Percentiles rank a stretch among this genome's conserved stretches.
phyloP scores from a whole-genome alignment of 2,888 invertebrate species.

The Erpobdella octoculata region DNA sequence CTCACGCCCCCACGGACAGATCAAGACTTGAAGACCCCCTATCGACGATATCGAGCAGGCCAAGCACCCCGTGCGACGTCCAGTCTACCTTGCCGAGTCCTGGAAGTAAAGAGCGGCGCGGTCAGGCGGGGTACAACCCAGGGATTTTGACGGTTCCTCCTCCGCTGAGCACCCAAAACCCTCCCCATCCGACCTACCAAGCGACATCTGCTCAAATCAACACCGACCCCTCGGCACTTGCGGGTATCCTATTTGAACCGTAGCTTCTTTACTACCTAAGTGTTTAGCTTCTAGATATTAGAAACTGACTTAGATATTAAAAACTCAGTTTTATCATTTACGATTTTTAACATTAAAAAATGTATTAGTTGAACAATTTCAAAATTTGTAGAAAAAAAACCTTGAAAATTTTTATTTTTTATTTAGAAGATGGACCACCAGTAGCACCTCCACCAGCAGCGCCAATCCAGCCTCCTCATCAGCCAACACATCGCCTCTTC shows the following conservation, averaged over 20 bases:
- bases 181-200: background rate
- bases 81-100: background rate
- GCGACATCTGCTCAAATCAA: too few species aligned
- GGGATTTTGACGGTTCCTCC: background rate
- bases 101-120: background rate
- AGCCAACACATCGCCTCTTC: background rate
- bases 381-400: too few species aligned
- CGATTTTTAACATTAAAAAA: too few species aligned
- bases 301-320: too few species aligned
- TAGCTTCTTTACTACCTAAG: too few species aligned
- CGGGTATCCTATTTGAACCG: too few species aligned
- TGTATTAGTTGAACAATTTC: too few species aligned
- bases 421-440: too few species aligned
- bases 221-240: too few species aligned
- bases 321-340: too few species aligned
- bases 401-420: too few species aligned
- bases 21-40: background rate
- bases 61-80: background rate
- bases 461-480: background rate
- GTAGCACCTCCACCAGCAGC: background rate
- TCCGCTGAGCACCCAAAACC: background rate
- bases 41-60: slow-evolving; percentile 6
- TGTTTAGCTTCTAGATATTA: too few species aligned
- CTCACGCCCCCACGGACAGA: background rate
- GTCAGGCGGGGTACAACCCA: background rate